These are phyloP conservation scores for Drosophila eohydei DNA, from an alignment of 2,888 invertebrate genomes.

Conservation along the genomic window DNA sequence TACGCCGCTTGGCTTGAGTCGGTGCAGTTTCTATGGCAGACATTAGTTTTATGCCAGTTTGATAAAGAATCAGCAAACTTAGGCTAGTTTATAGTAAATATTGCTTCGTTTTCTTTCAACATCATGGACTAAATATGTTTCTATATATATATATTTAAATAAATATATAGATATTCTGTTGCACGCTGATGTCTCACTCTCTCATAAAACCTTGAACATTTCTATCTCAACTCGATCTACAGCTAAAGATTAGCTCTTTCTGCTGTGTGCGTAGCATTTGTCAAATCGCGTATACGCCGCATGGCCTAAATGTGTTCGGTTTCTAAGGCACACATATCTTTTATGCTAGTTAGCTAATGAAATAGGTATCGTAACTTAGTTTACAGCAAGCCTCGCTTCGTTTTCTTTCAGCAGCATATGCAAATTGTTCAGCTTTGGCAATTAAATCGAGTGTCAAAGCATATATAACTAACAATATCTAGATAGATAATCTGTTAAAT, in stretches of 20 bases:
- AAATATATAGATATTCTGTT: conserved; percentile 1
- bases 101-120: neutral
- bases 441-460: neutral
- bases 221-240: conserved; percentile 12
- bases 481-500: neutral
- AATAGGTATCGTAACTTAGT: neutral
- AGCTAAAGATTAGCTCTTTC: conserved; percentile 14
- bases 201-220: neutral
- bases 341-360: neutral
- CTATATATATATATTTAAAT: neutral
- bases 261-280: conserved; percentile 23
- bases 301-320: neutral
- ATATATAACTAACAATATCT: neutral
- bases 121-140: too few species aligned
- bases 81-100: neutral
- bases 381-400: neutral
- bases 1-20: neutral
- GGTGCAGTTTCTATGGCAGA: neutral
- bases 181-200: neutral
- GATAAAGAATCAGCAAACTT: neutral
- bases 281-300: neutral
- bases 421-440: neutral
- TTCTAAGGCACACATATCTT: neutral
- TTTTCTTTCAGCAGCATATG: neutral
- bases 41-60: neutral